These are phyloP conservation scores for Nyctibius bracteatus DNA, from an alignment of 2,113 vertebrate species.

Conservation along the genomic window DNA sequence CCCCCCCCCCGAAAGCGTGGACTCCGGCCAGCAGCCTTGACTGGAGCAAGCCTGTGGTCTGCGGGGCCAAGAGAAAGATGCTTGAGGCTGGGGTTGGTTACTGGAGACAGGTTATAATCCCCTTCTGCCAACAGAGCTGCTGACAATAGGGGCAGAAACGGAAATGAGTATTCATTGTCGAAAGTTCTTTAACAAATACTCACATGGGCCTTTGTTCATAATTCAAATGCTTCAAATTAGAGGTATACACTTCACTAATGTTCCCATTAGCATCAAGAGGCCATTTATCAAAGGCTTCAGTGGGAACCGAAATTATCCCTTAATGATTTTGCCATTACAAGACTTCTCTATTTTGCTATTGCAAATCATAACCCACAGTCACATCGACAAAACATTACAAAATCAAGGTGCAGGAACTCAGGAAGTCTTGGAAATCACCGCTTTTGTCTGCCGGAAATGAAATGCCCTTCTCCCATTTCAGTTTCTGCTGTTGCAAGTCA, in stretches of 20 bases:
- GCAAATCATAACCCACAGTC: slow-evolving; percentile 22
- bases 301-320: not conserved
- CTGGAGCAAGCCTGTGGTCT: not conserved
- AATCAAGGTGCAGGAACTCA: not conserved
- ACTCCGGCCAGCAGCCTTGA: not conserved
- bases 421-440: slow-evolving; percentile 9
- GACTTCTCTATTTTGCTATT: not conserved
- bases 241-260: not conserved
- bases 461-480: slow-evolving; percentile 29
- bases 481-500: not conserved
- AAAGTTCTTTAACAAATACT: slow-evolving; percentile 30
- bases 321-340: not conserved
- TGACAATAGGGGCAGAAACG: not conserved
- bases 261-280: not conserved
- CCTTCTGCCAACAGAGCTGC: not conserved
- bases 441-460: slow-evolving; percentile 31
- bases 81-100: not conserved
- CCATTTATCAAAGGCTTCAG: slow-evolving; percentile 3
- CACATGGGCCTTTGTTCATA: slow-evolving; percentile 2
- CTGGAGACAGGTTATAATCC: not conserved
- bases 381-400: slow-evolving; percentile 9
- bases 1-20: not conserved
- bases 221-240: not conserved
- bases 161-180: not conserved
- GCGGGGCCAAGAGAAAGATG: not conserved